These are phyloP conservation scores for Eumeta japonica DNA, from an alignment of 1,140 invertebrate genomes.

Conservation along the genomic window DNA sequence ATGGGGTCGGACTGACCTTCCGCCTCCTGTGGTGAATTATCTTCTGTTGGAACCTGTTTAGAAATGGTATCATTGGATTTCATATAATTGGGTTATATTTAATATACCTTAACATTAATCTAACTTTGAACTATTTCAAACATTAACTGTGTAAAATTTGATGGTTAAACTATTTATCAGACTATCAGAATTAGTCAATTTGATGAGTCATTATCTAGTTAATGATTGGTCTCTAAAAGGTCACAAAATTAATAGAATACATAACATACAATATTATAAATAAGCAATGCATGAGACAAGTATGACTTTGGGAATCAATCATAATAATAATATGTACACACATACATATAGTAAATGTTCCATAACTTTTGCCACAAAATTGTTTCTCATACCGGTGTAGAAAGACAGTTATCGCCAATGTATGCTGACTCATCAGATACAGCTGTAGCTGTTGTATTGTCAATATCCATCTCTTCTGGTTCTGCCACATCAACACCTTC, in stretches of 20 bases:
- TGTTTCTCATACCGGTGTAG: conserved; percentile 52
- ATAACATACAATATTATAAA: too few species aligned
- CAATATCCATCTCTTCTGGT: conserved; percentile 48
- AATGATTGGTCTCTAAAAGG: too few species aligned
- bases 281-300: too few species aligned
- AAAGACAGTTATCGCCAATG: conserved; percentile 53
- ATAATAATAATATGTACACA: background rate
- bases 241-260: too few species aligned
- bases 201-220: too few species aligned
- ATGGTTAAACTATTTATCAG: too few species aligned
- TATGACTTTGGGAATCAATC: too few species aligned
- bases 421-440: conserved; percentile 46
- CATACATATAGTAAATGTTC: too few species aligned
- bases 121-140: too few species aligned
- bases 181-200: background rate
- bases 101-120: background rate
- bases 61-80: conserved; percentile 2
- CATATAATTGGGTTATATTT: background rate
- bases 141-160: too few species aligned
- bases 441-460: conserved; percentile 39
- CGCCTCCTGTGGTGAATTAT: conserved; percentile 41
- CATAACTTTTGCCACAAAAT: too few species aligned
- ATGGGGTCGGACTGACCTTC: conserved; percentile 40
- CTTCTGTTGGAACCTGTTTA: conserved; percentile 39
- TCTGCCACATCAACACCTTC: too few species aligned